Base-by-base conservation (phyloP, 2,888 invertebrate species). In the Drosophila vallismaia region DNA sequence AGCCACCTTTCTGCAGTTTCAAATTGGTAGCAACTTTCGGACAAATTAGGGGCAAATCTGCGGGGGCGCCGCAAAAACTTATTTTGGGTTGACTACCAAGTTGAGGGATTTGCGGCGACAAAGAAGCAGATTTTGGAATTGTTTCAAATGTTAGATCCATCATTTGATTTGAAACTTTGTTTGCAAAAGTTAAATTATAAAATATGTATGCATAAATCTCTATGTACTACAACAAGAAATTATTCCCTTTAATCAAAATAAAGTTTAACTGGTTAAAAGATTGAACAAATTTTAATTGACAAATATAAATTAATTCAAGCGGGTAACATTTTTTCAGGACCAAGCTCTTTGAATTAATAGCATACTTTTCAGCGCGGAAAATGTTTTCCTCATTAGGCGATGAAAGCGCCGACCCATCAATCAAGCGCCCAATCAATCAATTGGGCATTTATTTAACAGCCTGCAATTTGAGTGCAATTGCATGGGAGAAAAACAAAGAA, bases 391-490 rank as follows among this genome's bases (percentile, higher is more conserved):
- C 71, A 70, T 70, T 71, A 71, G 40, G 40, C 60, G 31, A 24
- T 26, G 60, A 62, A 59, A 69, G 44, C 55, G 29, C 50, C 26
- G 19, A 24, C 57, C 67, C 67, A 76, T 76, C 76, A 77, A 77
- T 76, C 75, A 78, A 52, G 60, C n/a, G 51, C 46, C 52, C 69
- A 62, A 78, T 78, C 76, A 72, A 77, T 77, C 76, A 76, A 69
- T 60, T 73, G 49, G n/a, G 38, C 57, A 52, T 56, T 74, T 62
- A 60, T 76, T 74, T 74, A 33, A 58, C 49, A 59, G 60, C 46
- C 59, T 63, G 57, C 60, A 63, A 77, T 68, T 77, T 50, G 52
- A 77, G 46, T 74, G 62, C 45, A 77, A 67, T 60, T 54, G 50
- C 12, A 75, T 31, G 49, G 28, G 29, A n/a, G n/a, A 57, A 55